Evolutionary conservation across 2,113 vertebrate genomes (phyloP), one percentile per base, ranked within the genome.

Genomic region (Amblyopsis rosae): DNA sequence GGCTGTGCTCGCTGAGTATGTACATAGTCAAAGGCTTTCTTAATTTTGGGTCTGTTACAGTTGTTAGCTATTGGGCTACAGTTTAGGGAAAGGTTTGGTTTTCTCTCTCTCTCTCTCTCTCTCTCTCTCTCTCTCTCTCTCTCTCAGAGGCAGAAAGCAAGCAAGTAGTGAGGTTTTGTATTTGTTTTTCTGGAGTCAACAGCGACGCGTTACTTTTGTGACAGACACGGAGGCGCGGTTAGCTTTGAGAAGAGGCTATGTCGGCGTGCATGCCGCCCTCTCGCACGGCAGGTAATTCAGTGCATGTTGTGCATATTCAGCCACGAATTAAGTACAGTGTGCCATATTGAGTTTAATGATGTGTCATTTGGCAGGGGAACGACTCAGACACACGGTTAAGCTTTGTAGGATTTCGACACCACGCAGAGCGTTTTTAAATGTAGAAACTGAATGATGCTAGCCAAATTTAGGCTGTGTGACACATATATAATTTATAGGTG

Each of bases 191-290:
- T 33, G 65, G 62, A 72, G 75, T 80, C 73, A 64, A 59, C 74
- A 72, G 72, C 61, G 33, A 72, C 32, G 47, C 9, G 7, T 67
- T 65, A 57, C 81, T 47, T 81, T 79, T 83, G 69, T 79, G 50
- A 77, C 50, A 59, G 70, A 6, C 61, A 76, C 66, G 83, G 82
- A 79, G 65, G 70, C 70, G 33, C 45, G 15, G 59, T 60, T 45
- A 17, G 56, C 56, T 65, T 73, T 77, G 63, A 67, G 70, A 73
- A 67, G 72, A 46, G 54, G 70, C 67, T 46, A 67, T 53, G 56
- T 41, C 51, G 63, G 59, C 11, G 16, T 62, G 53, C 72, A 26
- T 2, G 65, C 71, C 77, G 54, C 19, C 33, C 57, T 72, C 41
- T 4, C 6, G 69, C 73, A 73, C 19, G 60, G 62, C 59, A 53